Evolutionary conservation across 2,113 vertebrate species (phyloP).

Genomic region (Tricholaema leucomelas): DNA sequence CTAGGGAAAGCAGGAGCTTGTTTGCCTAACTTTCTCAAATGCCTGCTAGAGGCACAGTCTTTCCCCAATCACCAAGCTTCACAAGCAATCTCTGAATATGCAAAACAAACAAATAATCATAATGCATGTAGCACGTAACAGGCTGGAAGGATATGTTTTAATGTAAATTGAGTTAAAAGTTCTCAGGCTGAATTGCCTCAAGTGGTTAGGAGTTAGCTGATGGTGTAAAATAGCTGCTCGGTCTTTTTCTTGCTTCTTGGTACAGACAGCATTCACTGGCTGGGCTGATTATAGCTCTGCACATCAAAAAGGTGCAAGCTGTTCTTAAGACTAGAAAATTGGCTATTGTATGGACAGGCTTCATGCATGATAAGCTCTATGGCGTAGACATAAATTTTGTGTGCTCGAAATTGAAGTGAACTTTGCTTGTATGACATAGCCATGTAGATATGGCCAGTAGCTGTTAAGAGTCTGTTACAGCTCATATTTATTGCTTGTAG

Average conservation of each 20-base stretch:
- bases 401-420: constrained; percentile 34
- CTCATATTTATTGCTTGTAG: constrained; percentile 63
- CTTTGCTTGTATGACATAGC: constrained; percentile 32
- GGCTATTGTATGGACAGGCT: neutral
- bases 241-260: neutral
- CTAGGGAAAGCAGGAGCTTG: neutral
- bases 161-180: constrained; percentile 19
- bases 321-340: constrained; percentile 30
- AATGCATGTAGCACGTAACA: neutral
- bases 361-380: constrained; percentile 23
- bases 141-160: neutral
- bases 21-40: constrained; percentile 26
- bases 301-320: neutral
- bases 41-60: neutral
- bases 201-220: constrained; percentile 1
- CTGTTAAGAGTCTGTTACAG: constrained; percentile 31
- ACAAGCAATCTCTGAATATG: neutral
- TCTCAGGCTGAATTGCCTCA: neutral
- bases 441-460: neutral
- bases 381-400: constrained; percentile 15
- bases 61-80: neutral
- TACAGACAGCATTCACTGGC: neutral
- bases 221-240: neutral
- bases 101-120: constrained; percentile 7
- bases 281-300: constrained; percentile 25